Base-by-base conservation (phyloP, 2,113 vertebrate species). In the Callaeas wilsoni region DNA sequence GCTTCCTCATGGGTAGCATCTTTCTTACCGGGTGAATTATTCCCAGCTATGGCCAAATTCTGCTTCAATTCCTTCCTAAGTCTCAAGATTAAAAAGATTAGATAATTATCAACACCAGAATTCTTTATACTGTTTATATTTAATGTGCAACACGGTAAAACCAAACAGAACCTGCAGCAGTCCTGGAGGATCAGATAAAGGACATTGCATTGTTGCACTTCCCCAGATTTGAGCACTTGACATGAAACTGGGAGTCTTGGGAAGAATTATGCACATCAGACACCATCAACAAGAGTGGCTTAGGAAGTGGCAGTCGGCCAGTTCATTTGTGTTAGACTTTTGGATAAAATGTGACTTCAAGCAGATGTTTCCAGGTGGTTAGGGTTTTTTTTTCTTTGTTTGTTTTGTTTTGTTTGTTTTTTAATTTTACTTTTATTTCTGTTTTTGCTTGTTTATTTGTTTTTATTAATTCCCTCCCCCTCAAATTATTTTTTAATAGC, bases 391-490 rank as follows among this genome's bases (percentile, higher is more conserved):
- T 49, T 12, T 21, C 10, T 49, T 49, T 46, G 15, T 5, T 20
- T 41, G 8, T 1, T 35, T 46, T 6, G 42, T 44, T 5, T 11
- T 44, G 15, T 4, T 26, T 16, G 5, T n/a, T 39, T 62, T 30
- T 29, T 6, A 4, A 20, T 3, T 22, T 41, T 14, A 5, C 3
- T 27, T 42, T 4, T 6, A 41, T 41, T 55, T 9, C 6, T 26
- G 1, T 16, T 39, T 53, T 46, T 7, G 5, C 16, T 35, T 41
- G 8, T 59, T 55, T 50, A 5, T 23, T 29, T 37, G 13, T 19
- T 46, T 52, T 33, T 21, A 50, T 27, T 42, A 22, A 4, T 9
- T 56, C 41, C 16, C 7, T 0, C 16, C 12, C 16, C 0, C 0
- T 19, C 2, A n/a, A 44, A 29, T 44, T 33, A 42, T 41, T 49